Conservation (phyloP, 1,140 invertebrate genomes). For the Mylabris phalerata region DNA sequence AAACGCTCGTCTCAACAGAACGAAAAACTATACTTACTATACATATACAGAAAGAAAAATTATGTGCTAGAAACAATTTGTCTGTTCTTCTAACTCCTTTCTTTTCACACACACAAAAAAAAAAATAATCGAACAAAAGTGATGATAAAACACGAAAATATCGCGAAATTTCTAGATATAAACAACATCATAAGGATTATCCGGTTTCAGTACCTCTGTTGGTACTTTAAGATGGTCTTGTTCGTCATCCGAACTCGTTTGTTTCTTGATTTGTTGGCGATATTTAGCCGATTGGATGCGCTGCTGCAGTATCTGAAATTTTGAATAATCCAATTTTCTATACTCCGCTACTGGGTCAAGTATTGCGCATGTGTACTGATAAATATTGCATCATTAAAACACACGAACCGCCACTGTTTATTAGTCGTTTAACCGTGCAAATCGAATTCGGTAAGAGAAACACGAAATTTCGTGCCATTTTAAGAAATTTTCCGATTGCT, state of each 20-base stretch:
- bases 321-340: too few species aligned
- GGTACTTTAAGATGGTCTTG: slow-evolving; percentile 20
- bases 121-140: too few species aligned
- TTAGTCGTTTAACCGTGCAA: too few species aligned
- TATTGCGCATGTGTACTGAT: too few species aligned
- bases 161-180: slow-evolving; percentile 1
- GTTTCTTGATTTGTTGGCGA: slow-evolving; percentile 21
- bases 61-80: slow-evolving; percentile 21
- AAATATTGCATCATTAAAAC: too few species aligned
- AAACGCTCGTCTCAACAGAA: slow-evolving; percentile 9
- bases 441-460: too few species aligned
- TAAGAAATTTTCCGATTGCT: too few species aligned
- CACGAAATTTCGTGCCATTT: too few species aligned
- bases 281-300: slow-evolving; percentile 32
- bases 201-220: slow-evolving; percentile 9
- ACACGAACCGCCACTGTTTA: too few species aligned
- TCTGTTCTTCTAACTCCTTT: slow-evolving; percentile 28
- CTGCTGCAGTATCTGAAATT: slow-evolving; percentile 32
- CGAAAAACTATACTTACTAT: too few species aligned
- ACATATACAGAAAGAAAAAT: background rate
- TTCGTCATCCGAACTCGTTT: slow-evolving; percentile 21
- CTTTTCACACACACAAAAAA: slow-evolving; percentile 9
- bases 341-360: too few species aligned
- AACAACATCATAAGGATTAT: slow-evolving; percentile 21
- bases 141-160: too few species aligned